phyloP scores from a whole-genome alignment of 2,113 vertebrate genomes.

The Eulacestoma nigropectus region DNA sequence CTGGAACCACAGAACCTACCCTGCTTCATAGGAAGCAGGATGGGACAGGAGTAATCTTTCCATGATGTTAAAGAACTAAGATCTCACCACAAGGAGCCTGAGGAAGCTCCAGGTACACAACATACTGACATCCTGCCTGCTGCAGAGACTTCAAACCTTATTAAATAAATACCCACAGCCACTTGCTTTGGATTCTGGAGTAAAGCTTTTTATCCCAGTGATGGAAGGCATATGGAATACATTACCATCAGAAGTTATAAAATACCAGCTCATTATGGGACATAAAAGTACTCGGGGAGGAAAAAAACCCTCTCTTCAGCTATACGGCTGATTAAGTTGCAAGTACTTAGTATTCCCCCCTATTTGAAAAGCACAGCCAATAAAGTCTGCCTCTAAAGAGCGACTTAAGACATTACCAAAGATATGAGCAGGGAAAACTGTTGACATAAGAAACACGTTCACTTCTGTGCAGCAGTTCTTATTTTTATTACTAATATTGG shows the following conservation, averaged over 20 bases:
- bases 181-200: constrained; percentile 1
- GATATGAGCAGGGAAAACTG: background rate
- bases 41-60: background rate
- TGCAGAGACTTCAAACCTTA: background rate
- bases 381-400: constrained; percentile 13
- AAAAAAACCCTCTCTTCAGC: background rate
- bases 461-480: background rate
- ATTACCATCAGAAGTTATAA: constrained; percentile 42
- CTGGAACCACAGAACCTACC: background rate
- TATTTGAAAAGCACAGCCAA: background rate
- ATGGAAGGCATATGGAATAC: constrained; percentile 39
- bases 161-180: constrained; percentile 13
- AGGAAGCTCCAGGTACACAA: background rate
- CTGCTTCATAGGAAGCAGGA: background rate
- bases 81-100: background rate
- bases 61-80: background rate
- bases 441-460: background rate
- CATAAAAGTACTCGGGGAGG: background rate
- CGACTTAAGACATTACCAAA: background rate
- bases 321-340: constrained; percentile 11
- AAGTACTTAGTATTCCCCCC: background rate
- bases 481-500: constrained; percentile 43
- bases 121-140: background rate
- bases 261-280: constrained; percentile 34
- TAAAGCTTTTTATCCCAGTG: background rate